A percentile compares a stretch with the other conserved stretches of the same genome.
These are phyloP conservation scores for Choloepus hoffmanni DNA, from an alignment of 2,113 vertebrate species.

Conservation along the genomic window DNA sequence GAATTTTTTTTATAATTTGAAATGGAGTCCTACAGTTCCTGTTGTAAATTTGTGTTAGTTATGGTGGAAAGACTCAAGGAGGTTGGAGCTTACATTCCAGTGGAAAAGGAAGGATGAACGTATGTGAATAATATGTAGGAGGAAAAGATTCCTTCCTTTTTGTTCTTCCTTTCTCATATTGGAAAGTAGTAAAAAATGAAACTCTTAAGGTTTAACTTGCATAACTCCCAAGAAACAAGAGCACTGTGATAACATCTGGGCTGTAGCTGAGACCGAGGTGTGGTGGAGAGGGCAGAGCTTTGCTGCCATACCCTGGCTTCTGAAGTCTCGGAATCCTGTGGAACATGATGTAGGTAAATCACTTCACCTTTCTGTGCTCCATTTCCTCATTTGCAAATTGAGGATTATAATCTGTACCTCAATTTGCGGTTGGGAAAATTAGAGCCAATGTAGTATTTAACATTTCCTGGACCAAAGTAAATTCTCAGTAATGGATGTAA, in stretches of 20 bases:
- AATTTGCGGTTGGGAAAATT: neutral
- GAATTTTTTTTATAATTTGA: constrained; percentile 26
- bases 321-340: neutral
- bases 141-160: constrained; percentile 55
- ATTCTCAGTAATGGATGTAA: neutral
- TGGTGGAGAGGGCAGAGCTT: neutral
- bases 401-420: neutral
- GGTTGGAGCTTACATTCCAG: neutral
- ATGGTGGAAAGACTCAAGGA: neutral
- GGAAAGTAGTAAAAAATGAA: constrained; percentile 66
- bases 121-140: constrained; percentile 60
- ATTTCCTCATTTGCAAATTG: neutral
- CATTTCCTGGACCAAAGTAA: neutral
- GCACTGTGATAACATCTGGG: neutral
- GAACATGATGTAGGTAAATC: neutral
- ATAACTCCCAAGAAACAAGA: constrained; percentile 43
- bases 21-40: neutral
- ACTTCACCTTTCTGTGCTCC: neutral
- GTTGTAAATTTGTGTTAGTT: neutral
- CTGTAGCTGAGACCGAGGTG: neutral
- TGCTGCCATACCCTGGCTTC: neutral
- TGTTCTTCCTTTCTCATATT: constrained; percentile 65
- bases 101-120: constrained; percentile 50
- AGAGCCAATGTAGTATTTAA: neutral
- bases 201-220: constrained; percentile 39